Evolutionary conservation across 2,888 invertebrate genomes (phyloP), one percentile per base, ranked within the genome.

Genomic region (Camptogramma bilineatum): DNA sequence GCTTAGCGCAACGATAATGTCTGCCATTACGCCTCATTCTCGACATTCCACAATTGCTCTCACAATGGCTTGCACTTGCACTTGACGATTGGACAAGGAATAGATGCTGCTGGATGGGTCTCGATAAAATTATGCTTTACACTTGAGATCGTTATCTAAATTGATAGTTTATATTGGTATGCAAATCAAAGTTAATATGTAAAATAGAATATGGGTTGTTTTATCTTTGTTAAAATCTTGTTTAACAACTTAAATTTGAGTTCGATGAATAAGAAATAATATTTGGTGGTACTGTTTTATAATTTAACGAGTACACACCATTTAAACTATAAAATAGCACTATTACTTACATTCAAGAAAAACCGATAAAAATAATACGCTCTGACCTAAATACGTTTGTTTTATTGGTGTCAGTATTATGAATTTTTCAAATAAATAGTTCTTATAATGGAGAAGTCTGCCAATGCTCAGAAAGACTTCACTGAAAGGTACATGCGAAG

Each of bases 1-100:
- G 81, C 75, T 81, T 78, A 81, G 74, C 76, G 72, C 80, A 71
- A 73, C 75, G 77, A 78, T 84, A 82, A 83, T 82, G 78, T 75
- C 74, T 19, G 74, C 75, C 76, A 84, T 84, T 82, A 83, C 76
- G 71, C 69, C 73, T 72, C 77, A 81, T 81, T 76, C 80, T 75
- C 70, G 63, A 68, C 79, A 83, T 84, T 80, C 83, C 80, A 62
- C 61, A 61, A 71, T 68, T 71, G 70, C 70, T 71, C 74, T 72
- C 75, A 75, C 71, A 74, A 74, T 73, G 74, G 71, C 68, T 65
- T 63, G 72, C 72, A 70, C 70, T 74, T 73, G 71, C 74, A 65
- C 57, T 66, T 56, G 61, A 56, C 53, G 18, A 46, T 57, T 56
- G 56, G 24, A 58, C 62, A 39, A 42, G 42, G 46, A 62, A 34